Percentiles rank a stretch among this genome's conserved stretches.
These are phyloP conservation scores for Dendroctonus valens DNA, from an alignment of 1,140 invertebrate species.

Conservation along the genomic window DNA sequence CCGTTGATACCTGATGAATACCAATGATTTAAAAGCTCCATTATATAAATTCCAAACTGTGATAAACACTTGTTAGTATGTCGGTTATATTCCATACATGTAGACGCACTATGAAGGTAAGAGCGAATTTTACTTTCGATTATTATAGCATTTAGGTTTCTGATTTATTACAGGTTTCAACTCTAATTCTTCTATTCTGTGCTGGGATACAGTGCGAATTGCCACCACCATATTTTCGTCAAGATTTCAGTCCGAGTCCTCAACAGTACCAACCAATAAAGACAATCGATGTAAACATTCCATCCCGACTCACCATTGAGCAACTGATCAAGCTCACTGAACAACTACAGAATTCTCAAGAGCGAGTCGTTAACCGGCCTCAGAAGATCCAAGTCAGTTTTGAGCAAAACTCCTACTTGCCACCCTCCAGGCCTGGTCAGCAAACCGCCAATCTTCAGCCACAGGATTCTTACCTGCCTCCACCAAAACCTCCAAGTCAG, in stretches of 20 bases:
- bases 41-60: constrained; percentile 32
- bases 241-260: constrained; percentile 20
- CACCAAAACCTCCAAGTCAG: background rate
- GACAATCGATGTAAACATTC: constrained; percentile 15
- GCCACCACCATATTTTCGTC: constrained; percentile 19
- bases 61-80: constrained; percentile 27
- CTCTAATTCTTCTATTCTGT: constrained; percentile 1
- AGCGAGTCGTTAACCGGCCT: background rate
- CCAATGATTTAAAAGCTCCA: constrained; percentile 12
- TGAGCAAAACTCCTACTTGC: constrained; percentile 7
- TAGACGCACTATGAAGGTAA: constrained; percentile 26
- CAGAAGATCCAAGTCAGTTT: constrained; percentile 6
- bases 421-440: background rate
- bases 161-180: constrained; percentile 11
- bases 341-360: constrained; percentile 16
- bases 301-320: constrained; percentile 27
- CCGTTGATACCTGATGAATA: constrained; percentile 11
- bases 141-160: background rate
- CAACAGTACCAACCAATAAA: constrained; percentile 7
- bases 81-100: background rate
- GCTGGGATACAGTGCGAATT: constrained; percentile 7
- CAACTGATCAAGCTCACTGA: constrained; percentile 29
- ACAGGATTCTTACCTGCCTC: background rate
- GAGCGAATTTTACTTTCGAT: constrained; percentile 23
- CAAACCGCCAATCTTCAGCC: background rate